Evolutionary conservation across 2,797 vertebrate species (phyloP), one percentile per base, ranked within the genome.

Genomic region (Uromys caudimaculatus): DNA sequence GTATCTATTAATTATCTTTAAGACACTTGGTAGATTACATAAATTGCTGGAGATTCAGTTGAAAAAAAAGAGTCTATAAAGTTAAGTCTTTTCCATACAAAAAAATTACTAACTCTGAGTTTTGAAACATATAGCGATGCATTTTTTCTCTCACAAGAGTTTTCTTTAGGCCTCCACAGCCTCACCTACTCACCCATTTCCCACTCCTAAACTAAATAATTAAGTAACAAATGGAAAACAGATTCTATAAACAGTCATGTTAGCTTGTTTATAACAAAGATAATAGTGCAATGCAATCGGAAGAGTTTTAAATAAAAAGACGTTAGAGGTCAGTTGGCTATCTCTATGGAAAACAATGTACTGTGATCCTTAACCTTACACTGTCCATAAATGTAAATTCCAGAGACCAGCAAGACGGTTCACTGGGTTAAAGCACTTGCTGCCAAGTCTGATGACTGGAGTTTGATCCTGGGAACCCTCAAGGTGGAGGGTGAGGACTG

Each of bases 11-110:
- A 90, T 91, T 91, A 94, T 81, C 41, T 71, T 12, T 84, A 75
- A 97, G 75, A 78, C 3, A 29, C 82, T 89, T 8, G 78, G 9
- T 35, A 92, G 56, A 17, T 56, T 62, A 96, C 47, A 93, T 95
- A 97, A 92, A 56, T 38, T 71, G 77, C 83, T 95, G 10, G 56
- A 76, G n/a, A 13, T 52, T 95, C 35, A 92, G 71, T 64, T 92
- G 71, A 97, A 89, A 93, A n/a, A n/a, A 97, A 92, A 97, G 84
- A 94, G 96, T 69, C 27, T 38, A 64, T 58, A 97, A 95, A 96
- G 94, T 58, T 32, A 71, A 58, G 13, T 89, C 4, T 62, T 64
- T 1, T 0, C 8, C 27, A 91, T 85, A 32, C 11, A 67, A 73
- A 92, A 96, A 93, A 94, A 75, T 27, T 76, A 86, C 58, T 83